Percentiles rank a stretch among this genome's conserved stretches.
Evolutionary conservation across 30 jellyfish, hydroid and myxozoan genomes (phyloP).

Genomic region (Sanderia malayensis): DNA sequence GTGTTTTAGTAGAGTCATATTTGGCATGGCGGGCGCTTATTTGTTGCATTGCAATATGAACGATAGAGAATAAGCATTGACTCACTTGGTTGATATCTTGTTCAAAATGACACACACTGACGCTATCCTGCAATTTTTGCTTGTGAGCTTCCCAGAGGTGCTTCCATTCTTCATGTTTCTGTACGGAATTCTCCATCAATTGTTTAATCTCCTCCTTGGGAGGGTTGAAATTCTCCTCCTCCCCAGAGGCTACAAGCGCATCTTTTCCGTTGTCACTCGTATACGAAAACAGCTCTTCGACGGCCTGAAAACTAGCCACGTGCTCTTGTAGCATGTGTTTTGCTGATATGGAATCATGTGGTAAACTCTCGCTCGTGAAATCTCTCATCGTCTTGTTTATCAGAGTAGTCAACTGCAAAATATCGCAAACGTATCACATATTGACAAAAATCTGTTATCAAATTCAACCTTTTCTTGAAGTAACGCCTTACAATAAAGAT

Average conservation of each 20-base stretch:
- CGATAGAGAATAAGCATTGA: too few relatives aligned
- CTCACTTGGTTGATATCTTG: slow-evolving; percentile 84
- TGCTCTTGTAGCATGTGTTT: slow-evolving; percentile 78
- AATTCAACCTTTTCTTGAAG: too few relatives aligned
- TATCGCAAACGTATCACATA: too few relatives aligned
- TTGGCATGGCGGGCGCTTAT: too few relatives aligned
- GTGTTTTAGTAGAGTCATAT: too few relatives aligned
- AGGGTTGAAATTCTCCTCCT: slow-evolving; percentile 45
- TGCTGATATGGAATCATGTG: slow-evolving; percentile 70
- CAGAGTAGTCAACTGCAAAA: slow-evolving; percentile 56
- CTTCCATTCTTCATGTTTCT: slow-evolving; percentile 48
- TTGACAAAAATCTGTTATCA: too few relatives aligned
- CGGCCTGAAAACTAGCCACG: slow-evolving; percentile 34
- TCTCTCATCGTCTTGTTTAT: slow-evolving; percentile 70
- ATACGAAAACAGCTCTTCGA: slow-evolving; percentile 58
- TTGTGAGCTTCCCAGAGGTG: slow-evolving; percentile 68
- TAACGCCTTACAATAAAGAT: too few relatives aligned
- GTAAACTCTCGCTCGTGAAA: slow-evolving; percentile 61
- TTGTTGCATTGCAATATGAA: too few relatives aligned
- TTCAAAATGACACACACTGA: slow-evolving; percentile 56
- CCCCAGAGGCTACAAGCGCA: slow-evolving; percentile 58
- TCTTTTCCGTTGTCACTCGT: slow-evolving; percentile 62
- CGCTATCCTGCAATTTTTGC: slow-evolving; percentile 58
- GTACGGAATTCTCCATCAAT: slow-evolving; percentile 22
- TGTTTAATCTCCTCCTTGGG: slow-evolving; percentile 51